phyloP scores from a whole-genome alignment of 2,797 vertebrate species.

The Eulemur mongoz region DNA sequence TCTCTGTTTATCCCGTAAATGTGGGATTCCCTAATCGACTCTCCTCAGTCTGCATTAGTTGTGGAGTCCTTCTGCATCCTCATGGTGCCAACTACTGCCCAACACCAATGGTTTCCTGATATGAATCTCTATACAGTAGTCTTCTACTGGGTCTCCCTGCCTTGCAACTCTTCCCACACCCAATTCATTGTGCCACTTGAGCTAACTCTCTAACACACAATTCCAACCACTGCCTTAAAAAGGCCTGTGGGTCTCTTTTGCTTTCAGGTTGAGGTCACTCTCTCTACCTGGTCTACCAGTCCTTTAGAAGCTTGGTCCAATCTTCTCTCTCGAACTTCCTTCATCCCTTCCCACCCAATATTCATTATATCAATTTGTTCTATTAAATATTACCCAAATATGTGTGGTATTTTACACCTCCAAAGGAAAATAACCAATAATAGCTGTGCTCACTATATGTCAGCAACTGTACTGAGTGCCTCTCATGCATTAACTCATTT shows the following conservation, averaged over 20 bases:
- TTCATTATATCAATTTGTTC: background rate
- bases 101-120: background rate
- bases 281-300: background rate
- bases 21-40: background rate
- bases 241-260: background rate
- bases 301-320: background rate
- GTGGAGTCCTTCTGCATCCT: background rate
- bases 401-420: background rate
- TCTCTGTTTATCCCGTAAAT: background rate
- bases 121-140: background rate
- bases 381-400: background rate
- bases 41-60: background rate
- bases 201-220: background rate
- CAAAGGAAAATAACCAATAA: background rate
- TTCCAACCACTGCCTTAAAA: background rate
- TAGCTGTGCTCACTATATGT: background rate
- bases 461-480: background rate
- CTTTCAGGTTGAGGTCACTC: background rate
- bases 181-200: background rate
- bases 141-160: too few species aligned
- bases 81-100: background rate
- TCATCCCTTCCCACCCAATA: background rate
- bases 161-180: background rate
- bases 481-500: background rate
- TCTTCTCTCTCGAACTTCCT: background rate